Percentiles rank a stretch among this genome's conserved stretches.
These are phyloP conservation scores for Cephalotes varians DNA, from an alignment of 2,888 invertebrate genomes.

Conservation along the genomic window DNA sequence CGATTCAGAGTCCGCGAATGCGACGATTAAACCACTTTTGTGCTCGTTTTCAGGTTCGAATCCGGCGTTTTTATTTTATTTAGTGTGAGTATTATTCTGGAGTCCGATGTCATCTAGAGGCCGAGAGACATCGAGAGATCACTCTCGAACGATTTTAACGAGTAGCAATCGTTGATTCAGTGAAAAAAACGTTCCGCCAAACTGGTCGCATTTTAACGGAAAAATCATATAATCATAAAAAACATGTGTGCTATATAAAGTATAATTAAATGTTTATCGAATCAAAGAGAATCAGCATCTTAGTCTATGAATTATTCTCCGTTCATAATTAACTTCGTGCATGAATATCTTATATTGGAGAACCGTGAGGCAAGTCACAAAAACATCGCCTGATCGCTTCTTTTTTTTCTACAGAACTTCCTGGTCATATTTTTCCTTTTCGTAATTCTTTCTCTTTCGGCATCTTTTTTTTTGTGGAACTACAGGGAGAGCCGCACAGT, in stretches of 20 bases:
- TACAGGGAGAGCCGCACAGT: neutral
- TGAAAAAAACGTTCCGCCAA: neutral
- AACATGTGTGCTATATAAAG: neutral
- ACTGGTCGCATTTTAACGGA: neutral
- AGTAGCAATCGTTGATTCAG: neutral
- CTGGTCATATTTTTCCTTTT: neutral
- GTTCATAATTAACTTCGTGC: neutral
- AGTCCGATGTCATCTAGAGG: constrained; percentile 29
- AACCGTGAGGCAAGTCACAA: neutral
- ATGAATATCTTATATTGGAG: neutral
- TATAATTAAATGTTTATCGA: neutral
- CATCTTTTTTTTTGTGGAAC: constrained; percentile 35
- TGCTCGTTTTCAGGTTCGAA: constrained; percentile 21
- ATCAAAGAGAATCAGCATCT: neutral
- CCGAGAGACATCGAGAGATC: constrained; percentile 18
- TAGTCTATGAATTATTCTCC: neutral
- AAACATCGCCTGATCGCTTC: neutral
- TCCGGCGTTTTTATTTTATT: constrained; percentile 64
- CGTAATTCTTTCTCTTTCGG: constrained; percentile 11
- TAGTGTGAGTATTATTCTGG: constrained; percentile 31
- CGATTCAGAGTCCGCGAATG: constrained; percentile 44
- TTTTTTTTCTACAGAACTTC: neutral
- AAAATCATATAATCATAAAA: neutral
- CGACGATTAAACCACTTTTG: constrained; percentile 63
- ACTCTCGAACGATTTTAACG: constrained; percentile 1